phyloP scores from a whole-genome alignment of 1,140 invertebrate genomes.

The Pinna nobilis region DNA sequence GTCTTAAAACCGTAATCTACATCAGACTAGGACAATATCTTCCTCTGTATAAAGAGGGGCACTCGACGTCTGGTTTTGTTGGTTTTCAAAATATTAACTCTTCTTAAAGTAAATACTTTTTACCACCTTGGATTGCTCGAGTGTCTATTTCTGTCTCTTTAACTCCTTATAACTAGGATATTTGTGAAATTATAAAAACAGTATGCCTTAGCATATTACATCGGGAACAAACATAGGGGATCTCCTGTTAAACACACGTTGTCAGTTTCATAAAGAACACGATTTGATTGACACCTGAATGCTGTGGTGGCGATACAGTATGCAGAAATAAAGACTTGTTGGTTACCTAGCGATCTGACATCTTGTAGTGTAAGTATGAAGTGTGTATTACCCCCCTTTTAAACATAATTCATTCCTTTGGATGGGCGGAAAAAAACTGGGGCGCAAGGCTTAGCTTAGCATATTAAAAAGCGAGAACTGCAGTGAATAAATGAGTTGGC shows the following conservation, averaged over 20 bases:
- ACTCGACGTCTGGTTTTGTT: no score
- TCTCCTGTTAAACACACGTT: neutral
- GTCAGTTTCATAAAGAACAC: no score
- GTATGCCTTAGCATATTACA: conserved; percentile 9
- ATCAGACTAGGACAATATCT: no score
- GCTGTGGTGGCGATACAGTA: conserved; percentile 11
- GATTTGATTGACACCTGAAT: neutral
- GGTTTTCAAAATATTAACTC: neutral
- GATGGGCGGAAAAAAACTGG: no score
- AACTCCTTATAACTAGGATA: conserved; percentile 11
- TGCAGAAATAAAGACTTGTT: conserved; percentile 1
- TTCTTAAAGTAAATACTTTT: conserved; percentile 2
- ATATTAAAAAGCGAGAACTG: no score
- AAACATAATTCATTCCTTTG: neutral
- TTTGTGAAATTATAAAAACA: conserved; percentile 2
- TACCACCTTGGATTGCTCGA: conserved; percentile 7
- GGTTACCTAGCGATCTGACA: neutral
- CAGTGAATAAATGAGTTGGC: no score
- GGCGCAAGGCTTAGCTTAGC: no score
- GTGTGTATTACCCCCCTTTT: neutral
- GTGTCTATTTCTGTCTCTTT: conserved; percentile 22
- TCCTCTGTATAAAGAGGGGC: no score
- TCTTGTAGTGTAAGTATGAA: neutral
- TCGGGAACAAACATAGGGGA: neutral
- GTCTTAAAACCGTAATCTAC: no score